Base-by-base conservation (phyloP, 2,888 invertebrate genomes). In the Scaptomyza caliginosa region DNA sequence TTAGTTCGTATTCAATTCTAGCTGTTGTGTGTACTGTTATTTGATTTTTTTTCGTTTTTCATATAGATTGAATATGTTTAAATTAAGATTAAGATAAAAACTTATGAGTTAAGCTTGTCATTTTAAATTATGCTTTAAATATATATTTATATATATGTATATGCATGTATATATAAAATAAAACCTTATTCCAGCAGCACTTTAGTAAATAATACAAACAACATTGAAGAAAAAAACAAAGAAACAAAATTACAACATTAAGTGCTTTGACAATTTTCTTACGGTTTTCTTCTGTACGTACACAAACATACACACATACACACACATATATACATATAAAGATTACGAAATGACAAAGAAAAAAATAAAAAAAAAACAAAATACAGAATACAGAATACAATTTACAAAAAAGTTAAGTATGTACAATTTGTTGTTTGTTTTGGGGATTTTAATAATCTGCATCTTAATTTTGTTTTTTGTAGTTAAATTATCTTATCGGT, bases 351-450 rank as follows among this genome's bases (percentile, higher is more conserved):
- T 79, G 62, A 73, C 68, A 16, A 49, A 59, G 62, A 50, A 75
- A 76, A n/a, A n/a, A n/a, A n/a, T n/a, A n/a, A n/a, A n/a, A n/a
- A n/a, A n/a, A n/a, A n/a, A n/a, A n/a, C n/a, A n/a, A n/a, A n/a
- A n/a, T n/a, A 76, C 58, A 67, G 71, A 85, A 81, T 75, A 75
- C 67, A 74, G 55, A 59, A 71, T 84, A 77, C 48, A 80, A 81
- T 82, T 80, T 85, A 81, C 86, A 86, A 70, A 86, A 83, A 77
- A 83, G 67, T 81, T 81, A 83, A 86, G 70, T 86, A 81, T 81
- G 59, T 81, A 81, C 87, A 81, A n/a, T 48, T 26, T 49, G 32
- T 57, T 17, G n/a, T 11, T 28, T 17, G 26, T 30, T 30, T 2
- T 28, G 10, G 30, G 30, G 6, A n/a, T 45, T 43, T 28, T 17